Evolutionary conservation across 2,113 vertebrate genomes (phyloP).

Genomic region (Drymodes brunneopygia): DNA sequence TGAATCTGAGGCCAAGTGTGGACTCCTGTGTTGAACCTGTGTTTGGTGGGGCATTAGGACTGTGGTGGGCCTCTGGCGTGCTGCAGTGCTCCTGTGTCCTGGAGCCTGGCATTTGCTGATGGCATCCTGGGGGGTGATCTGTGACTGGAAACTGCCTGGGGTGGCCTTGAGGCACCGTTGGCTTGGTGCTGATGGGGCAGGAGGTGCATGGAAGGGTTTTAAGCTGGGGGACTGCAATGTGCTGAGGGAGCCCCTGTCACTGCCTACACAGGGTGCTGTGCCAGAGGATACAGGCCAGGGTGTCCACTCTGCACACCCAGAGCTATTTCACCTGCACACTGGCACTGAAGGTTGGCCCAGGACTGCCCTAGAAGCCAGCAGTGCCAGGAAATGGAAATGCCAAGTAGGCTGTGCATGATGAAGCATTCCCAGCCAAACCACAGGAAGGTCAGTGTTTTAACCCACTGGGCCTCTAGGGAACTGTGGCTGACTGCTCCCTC

Average conservation of each 20-base stretch:
- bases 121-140: background rate
- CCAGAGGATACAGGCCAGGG: background rate
- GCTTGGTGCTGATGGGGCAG: background rate
- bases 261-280: background rate
- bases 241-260: background rate
- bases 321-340: background rate
- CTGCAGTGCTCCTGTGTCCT: background rate
- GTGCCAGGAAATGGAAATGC: background rate
- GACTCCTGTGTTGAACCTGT: background rate
- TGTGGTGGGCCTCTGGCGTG: background rate
- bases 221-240: background rate
- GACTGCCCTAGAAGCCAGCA: background rate
- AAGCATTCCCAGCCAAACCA: background rate
- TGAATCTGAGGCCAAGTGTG: background rate
- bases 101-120: background rate
- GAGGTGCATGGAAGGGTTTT: background rate
- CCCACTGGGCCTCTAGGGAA: background rate
- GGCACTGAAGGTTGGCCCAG: background rate
- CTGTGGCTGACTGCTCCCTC: background rate
- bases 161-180: accelerated
- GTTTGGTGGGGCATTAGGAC: background rate
- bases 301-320: background rate
- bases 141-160: background rate
- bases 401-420: background rate
- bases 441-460: background rate